A percentile compares a stretch with the other conserved stretches of the same genome.
phyloP scores from a whole-genome alignment of 2,797 vertebrate species.

The Artibeus jamaicensis region DNA sequence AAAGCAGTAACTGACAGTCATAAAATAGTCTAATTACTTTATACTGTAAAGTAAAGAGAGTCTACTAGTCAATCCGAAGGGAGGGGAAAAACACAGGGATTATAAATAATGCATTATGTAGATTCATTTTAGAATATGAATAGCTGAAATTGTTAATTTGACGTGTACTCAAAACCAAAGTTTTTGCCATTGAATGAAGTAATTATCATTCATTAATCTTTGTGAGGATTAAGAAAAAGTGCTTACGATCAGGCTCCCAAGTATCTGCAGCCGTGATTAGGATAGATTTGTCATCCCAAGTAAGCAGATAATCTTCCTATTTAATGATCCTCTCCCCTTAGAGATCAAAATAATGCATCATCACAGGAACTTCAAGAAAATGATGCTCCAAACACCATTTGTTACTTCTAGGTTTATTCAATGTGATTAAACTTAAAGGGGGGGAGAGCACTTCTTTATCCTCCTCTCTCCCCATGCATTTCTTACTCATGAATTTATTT shows the following conservation, averaged over 20 bases:
- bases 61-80: neutral
- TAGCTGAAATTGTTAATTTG: slow-evolving; percentile 38
- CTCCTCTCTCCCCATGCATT: neutral
- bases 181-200: slow-evolving; percentile 62
- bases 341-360: slow-evolving; percentile 67
- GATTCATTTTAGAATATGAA: slow-evolving; percentile 61
- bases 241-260: slow-evolving; percentile 43
- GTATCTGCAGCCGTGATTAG: slow-evolving; percentile 48
- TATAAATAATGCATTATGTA: slow-evolving; percentile 36
- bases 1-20: slow-evolving; percentile 46
- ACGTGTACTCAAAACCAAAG: slow-evolving; percentile 33
- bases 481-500: slow-evolving; percentile 34
- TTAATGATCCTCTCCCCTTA: slow-evolving; percentile 66
- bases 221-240: slow-evolving; percentile 56
- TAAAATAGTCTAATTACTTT: slow-evolving; percentile 57
- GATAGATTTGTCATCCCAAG: slow-evolving; percentile 63
- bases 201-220: slow-evolving; percentile 69
- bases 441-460: neutral
- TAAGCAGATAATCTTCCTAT: slow-evolving; percentile 57
- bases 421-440: slow-evolving; percentile 26
- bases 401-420: slow-evolving; percentile 33
- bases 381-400: slow-evolving; percentile 44
- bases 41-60: neutral
- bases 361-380: slow-evolving; percentile 55
- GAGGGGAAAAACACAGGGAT: neutral